These are phyloP conservation scores for Sylvia atricapilla DNA, from an alignment of 2,113 vertebrate species.

Conservation along the genomic window DNA sequence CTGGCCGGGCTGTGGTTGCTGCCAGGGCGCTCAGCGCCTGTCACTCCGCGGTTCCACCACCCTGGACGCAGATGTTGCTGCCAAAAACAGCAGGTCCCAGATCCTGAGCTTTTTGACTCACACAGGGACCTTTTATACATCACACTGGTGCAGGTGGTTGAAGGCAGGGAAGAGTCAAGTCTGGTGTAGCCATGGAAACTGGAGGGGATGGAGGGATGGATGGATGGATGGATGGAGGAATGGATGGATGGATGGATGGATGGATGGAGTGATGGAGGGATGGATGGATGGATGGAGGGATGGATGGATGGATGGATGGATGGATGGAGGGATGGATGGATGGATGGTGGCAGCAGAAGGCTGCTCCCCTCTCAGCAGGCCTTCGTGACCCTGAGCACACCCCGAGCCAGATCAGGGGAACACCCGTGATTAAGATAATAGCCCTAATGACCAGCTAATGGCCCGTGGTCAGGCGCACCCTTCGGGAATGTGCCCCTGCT, in stretches of 20 bases:
- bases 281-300: background rate
- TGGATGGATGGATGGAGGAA: background rate
- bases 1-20: accelerated
- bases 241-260: background rate
- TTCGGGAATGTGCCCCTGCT: background rate
- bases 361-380: background rate
- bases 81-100: background rate
- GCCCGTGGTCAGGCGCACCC: background rate
- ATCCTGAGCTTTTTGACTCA: conserved; percentile 1
- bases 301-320: background rate
- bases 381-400: background rate
- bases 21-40: accelerated
- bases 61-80: background rate
- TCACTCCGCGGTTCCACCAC: accelerated
- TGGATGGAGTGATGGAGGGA: background rate
- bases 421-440: background rate
- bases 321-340: background rate
- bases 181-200: conserved; percentile 69
- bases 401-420: background rate
- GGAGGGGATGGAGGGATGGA: background rate
- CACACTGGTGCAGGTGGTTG: background rate
- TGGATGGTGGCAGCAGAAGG: background rate
- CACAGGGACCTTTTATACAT: background rate
- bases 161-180: conserved; percentile 62
- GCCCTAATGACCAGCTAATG: background rate